Evolutionary conservation across 1,140 invertebrate genomes (phyloP).

Genomic region (Caenorhabditis remanei): DNA sequence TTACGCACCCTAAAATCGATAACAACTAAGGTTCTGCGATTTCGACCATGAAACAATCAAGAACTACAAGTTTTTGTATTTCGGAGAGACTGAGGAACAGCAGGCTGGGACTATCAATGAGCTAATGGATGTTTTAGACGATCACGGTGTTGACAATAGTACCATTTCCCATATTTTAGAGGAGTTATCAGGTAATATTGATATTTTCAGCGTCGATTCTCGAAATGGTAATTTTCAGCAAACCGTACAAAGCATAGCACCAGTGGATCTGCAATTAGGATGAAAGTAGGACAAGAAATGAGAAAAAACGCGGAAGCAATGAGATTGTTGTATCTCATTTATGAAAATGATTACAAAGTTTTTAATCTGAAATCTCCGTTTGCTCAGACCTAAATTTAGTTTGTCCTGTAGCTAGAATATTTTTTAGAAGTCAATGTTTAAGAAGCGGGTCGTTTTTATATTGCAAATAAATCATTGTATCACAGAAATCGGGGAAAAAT

Average conservation of each 20-base stretch:
- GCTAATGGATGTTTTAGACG: background rate
- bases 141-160: background rate
- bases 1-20: background rate
- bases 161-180: conserved; percentile 9
- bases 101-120: background rate
- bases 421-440: too few relatives aligned
- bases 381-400: background rate
- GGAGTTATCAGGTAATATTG: conserved; percentile 3
- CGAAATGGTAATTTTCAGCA: background rate
- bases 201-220: background rate
- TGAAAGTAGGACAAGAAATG: conserved; percentile 8
- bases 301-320: background rate
- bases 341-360: conserved; percentile 38
- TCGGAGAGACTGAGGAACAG: conserved; percentile 21
- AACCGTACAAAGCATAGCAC: conserved; percentile 38
- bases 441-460: too few relatives aligned
- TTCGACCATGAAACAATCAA: conserved; percentile 31
- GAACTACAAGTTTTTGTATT: conserved; percentile 30
- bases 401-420: background rate
- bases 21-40: conserved; percentile 16
- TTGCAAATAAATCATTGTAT: too few relatives aligned
- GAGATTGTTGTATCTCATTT: background rate
- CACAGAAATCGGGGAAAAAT: too few relatives aligned
- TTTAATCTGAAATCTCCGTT: conserved; percentile 32
- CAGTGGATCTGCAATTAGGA: background rate